Evolutionary conservation across 2,797 vertebrate species (phyloP).

Genomic region (Delichon dasypus): DNA sequence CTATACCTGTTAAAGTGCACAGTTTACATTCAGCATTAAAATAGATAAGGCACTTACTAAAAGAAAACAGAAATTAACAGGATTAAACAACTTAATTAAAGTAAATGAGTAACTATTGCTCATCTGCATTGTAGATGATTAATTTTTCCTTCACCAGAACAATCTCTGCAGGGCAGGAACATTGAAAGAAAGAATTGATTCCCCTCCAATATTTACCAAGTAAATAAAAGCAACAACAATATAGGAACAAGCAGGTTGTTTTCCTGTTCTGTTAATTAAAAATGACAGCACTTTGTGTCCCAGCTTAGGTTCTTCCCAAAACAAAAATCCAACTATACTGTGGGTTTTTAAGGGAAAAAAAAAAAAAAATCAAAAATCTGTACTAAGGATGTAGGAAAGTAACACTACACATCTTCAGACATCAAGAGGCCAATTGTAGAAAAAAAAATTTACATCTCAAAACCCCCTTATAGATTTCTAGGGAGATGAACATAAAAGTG

Average conservation of each 20-base stretch:
- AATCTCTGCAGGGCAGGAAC: slow-evolving; percentile 35
- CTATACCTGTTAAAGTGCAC: slow-evolving; percentile 34
- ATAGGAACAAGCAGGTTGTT: neutral
- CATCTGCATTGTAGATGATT: slow-evolving; percentile 54
- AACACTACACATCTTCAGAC: neutral
- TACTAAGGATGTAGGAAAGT: neutral
- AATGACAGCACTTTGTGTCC: neutral
- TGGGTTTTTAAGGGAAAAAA: neutral
- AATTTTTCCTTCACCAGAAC: slow-evolving; percentile 52
- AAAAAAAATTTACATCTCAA: neutral
- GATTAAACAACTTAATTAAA: neutral
- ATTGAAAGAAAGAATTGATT: neutral
- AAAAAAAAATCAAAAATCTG: neutral
- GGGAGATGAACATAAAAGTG: neutral
- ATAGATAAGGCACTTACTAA: slow-evolving; percentile 48
- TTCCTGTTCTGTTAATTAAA: neutral
- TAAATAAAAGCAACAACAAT: slow-evolving; percentile 12
- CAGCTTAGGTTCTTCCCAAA: neutral
- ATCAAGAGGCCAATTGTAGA: neutral
- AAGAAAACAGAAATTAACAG: slow-evolving; percentile 4
- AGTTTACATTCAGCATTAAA: slow-evolving; percentile 38
- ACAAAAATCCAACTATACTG: neutral
- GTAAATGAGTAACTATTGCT: neutral
- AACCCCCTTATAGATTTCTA: neutral
- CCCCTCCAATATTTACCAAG: neutral